These are phyloP conservation scores for Pomacea maculata DNA, from an alignment of 1,140 invertebrate genomes.

Conservation along the genomic window DNA sequence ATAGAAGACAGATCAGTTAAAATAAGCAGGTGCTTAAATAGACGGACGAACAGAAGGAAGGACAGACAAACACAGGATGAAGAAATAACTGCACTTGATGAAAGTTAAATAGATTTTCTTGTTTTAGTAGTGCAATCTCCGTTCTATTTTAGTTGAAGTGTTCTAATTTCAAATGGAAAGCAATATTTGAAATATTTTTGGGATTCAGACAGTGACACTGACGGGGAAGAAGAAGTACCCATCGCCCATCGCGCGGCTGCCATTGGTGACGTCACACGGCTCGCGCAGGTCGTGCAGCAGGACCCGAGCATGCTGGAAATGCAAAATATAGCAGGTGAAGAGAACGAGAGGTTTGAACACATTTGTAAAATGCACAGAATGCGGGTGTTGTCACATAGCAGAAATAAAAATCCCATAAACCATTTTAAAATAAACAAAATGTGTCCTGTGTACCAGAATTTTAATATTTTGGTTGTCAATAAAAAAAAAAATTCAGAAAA, in stretches of 20 bases:
- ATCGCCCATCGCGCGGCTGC: slow-evolving; percentile 48
- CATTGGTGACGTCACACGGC: slow-evolving; percentile 38
- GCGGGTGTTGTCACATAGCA: too few relatives aligned
- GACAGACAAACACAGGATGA: too few relatives aligned
- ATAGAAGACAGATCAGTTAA: too few relatives aligned
- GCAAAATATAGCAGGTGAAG: slow-evolving; percentile 46
- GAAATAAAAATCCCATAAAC: too few relatives aligned
- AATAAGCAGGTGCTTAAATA: too few relatives aligned
- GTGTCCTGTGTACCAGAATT: not conserved
- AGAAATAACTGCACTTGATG: too few relatives aligned
- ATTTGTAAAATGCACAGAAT: too few relatives aligned
- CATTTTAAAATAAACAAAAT: too few relatives aligned
- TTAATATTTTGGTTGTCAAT: not conserved
- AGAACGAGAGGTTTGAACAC: too few relatives aligned
- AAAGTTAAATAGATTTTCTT: too few relatives aligned
- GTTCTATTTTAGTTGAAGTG: not conserved
- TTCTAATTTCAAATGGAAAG: not conserved
- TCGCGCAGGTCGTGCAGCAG: slow-evolving; percentile 44
- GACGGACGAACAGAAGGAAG: too few relatives aligned
- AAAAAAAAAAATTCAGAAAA: too few relatives aligned
- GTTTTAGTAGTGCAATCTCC: not conserved
- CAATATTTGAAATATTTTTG: not conserved
- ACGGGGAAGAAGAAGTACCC: slow-evolving; percentile 20
- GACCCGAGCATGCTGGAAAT: slow-evolving; percentile 53
- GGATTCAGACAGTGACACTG: not conserved